A percentile compares a stretch with the other conserved stretches of the same genome.
Evolutionary conservation across 2,888 invertebrate genomes (phyloP).

Genomic region (Xestia ashworthii): DNA sequence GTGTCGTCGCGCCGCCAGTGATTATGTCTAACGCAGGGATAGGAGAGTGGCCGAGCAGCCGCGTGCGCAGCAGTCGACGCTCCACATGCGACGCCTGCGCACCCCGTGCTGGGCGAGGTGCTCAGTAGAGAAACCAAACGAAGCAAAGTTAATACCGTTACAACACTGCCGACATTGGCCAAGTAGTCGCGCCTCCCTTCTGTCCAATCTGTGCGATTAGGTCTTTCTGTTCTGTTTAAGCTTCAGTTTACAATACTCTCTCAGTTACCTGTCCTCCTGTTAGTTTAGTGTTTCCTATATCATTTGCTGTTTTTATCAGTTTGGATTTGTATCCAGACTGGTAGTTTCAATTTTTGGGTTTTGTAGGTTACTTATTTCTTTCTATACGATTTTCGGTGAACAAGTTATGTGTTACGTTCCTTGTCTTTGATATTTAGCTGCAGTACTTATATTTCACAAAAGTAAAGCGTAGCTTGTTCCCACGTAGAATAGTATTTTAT

Average conservation of each 20-base stretch:
- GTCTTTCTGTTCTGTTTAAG: slow-evolving; percentile 88
- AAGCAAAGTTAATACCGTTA: slow-evolving; percentile 92
- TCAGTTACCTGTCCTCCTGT: slow-evolving; percentile 82
- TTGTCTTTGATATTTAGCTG: slow-evolving; percentile 9
- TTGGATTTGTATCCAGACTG: slow-evolving; percentile 71
- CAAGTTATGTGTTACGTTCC: slow-evolving; percentile 70
- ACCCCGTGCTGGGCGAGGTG: slow-evolving; percentile 96
- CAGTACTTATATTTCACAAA: not conserved
- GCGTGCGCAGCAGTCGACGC: slow-evolving; percentile 86
- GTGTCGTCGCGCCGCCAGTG: slow-evolving; percentile 83
- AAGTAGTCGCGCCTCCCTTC: slow-evolving; percentile 90
- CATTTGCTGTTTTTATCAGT: slow-evolving; percentile 74
- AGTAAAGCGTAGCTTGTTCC: slow-evolving; percentile 77
- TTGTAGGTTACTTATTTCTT: slow-evolving; percentile 65
- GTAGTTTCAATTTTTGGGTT: slow-evolving; percentile 69
- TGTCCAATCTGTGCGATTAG: slow-evolving; percentile 89
- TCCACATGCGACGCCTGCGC: slow-evolving; percentile 94
- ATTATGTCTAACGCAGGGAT: slow-evolving; percentile 91
- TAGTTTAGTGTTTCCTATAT: slow-evolving; percentile 82
- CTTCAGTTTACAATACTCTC: slow-evolving; percentile 80
- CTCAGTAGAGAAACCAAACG: slow-evolving; percentile 92
- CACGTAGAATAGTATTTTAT: slow-evolving; percentile 75
- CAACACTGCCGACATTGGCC: slow-evolving; percentile 88
- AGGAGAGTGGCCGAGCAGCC: slow-evolving; percentile 87
- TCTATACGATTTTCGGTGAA: slow-evolving; percentile 70